Conservation (phyloP, 2,888 invertebrate genomes). For the Folsomia candida region DNA sequence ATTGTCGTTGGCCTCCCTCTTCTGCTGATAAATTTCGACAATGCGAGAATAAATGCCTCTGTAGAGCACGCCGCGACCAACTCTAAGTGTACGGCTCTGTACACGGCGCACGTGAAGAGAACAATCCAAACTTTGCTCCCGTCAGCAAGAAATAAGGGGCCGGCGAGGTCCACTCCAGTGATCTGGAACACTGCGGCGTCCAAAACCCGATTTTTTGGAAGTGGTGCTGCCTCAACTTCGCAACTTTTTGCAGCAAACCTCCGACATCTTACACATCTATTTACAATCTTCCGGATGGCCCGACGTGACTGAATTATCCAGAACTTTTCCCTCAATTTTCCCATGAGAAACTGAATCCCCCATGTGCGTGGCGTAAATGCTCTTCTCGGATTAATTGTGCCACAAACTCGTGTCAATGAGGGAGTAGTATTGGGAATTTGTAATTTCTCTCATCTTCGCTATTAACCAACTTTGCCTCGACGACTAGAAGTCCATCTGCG, state of each 20-base stretch:
- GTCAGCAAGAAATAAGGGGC: slow-evolving; percentile 52
- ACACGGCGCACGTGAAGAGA: slow-evolving; percentile 54
- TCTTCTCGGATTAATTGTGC: background rate
- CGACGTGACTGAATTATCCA: slow-evolving; percentile 4
- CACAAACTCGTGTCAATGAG: background rate
- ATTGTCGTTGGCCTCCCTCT: slow-evolving; percentile 52
- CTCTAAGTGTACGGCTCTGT: too few relatives aligned
- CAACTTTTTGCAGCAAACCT: slow-evolving; percentile 4
- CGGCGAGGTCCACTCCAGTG: slow-evolving; percentile 53
- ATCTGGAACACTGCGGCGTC: slow-evolving; percentile 51
- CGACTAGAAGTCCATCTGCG: background rate
- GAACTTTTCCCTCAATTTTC: slow-evolving; percentile 8
- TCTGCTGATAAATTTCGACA: slow-evolving; percentile 53
- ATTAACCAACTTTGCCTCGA: background rate
- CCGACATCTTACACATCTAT: slow-evolving; percentile 4
- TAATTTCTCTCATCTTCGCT: background rate
- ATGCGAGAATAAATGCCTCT: too few relatives aligned
- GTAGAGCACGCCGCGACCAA: too few relatives aligned
- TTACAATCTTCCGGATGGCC: background rate
- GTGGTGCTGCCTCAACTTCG: slow-evolving; percentile 21
- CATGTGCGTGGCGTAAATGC: too few relatives aligned
- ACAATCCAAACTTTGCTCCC: slow-evolving; percentile 52
- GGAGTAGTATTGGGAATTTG: background rate
- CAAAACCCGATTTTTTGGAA: slow-evolving; percentile 51
- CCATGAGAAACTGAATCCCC: too few relatives aligned